Base-by-base conservation (phyloP, 2,797 vertebrate genomes). In the Spizella passerina region DNA sequence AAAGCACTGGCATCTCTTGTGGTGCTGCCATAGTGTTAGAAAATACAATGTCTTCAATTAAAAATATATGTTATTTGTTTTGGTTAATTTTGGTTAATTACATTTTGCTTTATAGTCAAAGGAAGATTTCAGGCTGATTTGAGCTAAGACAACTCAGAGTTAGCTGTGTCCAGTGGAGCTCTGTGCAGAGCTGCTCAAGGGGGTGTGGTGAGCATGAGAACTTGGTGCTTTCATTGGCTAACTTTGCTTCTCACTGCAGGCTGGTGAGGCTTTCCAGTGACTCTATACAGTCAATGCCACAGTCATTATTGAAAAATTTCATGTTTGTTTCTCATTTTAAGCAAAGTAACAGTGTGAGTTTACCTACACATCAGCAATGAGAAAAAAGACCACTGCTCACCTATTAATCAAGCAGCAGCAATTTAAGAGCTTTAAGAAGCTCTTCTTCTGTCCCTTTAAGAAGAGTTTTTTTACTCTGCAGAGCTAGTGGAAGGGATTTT, bases 131-230 rank as follows among this genome's bases (percentile, higher is more conserved):
- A 46, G 53, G 12, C 26, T 12, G 4, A 4, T 55, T 75, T 56
- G 20, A 30, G 15, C 20, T n/a, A 29, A 78, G 32, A 38, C 3
- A 78, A 4, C 26, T 59, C 19, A 30, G 52, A 66, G 18, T 15
- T 6, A 55, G 7, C 19, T 56, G 61, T 64, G 24, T 18, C 27
- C 7, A 18, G 1, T 19, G 56, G 9, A 73, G 6, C 12, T 75
- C 71, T 71, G 9, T 49, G 10, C 44, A n/a, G 52, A 93, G 16
- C 17, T 75, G 17, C n/a, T 41, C 26, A 52, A 21, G 9, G 32
- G 36, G 32, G 23, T 3, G 4, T 8, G n/a, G 16, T 71, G n/a
- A 3, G 6, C 10, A 2, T 15, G 23, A 0, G 7, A 57, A 30
- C 27, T 30, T 4, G 2, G 12, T 57, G 34, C 8, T 57, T 68